These are phyloP conservation scores for Machaerirhynchus nigripectus DNA, from an alignment of 2,113 vertebrate genomes.

Conservation along the genomic window DNA sequence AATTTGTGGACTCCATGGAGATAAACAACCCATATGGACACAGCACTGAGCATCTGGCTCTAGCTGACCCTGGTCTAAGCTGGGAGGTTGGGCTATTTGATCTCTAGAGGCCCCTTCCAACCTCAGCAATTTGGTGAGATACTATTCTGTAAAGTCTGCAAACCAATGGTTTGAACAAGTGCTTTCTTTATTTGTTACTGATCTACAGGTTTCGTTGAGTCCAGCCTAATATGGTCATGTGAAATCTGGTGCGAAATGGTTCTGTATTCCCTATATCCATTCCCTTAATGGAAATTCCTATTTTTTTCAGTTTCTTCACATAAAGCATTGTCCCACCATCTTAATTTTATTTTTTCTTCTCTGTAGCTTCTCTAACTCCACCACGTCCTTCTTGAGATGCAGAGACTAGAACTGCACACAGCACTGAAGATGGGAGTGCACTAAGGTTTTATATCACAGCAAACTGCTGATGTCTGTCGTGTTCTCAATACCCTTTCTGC, in stretches of 20 bases:
- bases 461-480: background rate
- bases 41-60: background rate
- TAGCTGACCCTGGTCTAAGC: background rate
- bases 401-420: background rate
- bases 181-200: background rate
- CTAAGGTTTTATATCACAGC: background rate
- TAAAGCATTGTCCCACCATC: background rate
- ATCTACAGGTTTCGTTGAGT: background rate
- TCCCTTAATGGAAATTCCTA: background rate
- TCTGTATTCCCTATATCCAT: background rate
- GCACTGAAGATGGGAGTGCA: background rate
- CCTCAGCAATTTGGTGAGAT: background rate
- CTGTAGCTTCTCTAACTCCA: background rate
- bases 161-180: background rate
- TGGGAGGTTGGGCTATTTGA: too few species aligned
- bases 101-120: background rate
- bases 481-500: background rate
- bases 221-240: background rate
- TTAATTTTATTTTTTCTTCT: background rate
- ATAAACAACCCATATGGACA: background rate
- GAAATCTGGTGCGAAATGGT: background rate
- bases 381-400: background rate
- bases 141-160: background rate
- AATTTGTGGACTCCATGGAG: background rate
- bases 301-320: background rate